phyloP scores from a whole-genome alignment of 2,113 vertebrate genomes.

The Trochalopteron elliotii region DNA sequence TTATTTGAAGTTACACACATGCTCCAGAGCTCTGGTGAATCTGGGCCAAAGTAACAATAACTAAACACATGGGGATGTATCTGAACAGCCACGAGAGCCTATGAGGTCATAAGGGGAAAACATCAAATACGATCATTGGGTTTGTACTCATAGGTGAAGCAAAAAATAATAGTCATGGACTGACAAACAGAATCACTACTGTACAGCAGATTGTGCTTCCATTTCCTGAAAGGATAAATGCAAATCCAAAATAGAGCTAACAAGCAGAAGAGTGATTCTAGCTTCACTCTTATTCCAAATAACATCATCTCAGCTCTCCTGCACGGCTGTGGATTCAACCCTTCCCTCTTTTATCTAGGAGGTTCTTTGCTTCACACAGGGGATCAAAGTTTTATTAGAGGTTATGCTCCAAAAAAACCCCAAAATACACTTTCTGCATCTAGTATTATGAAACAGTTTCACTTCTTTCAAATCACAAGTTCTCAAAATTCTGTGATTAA shows the following conservation, averaged over 20 bases:
- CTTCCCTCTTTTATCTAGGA: neutral
- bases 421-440: neutral
- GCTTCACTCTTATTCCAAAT: neutral
- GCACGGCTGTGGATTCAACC: neutral
- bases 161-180: neutral
- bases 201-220: neutral
- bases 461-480: neutral
- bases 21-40: neutral
- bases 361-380: neutral
- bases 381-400: neutral
- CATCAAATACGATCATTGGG: neutral
- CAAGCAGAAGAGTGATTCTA: neutral
- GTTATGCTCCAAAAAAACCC: fast-evolving
- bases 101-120: neutral
- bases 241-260: neutral
- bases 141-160: neutral
- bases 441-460: neutral
- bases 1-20: neutral
- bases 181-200: neutral
- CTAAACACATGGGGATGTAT: neutral
- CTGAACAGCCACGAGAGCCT: neutral
- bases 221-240: neutral
- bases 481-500: neutral
- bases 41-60: neutral
- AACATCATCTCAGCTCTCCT: neutral